Evolutionary conservation across 2,797 vertebrate genomes (phyloP).

Genomic region (Ispidina lecontei): DNA sequence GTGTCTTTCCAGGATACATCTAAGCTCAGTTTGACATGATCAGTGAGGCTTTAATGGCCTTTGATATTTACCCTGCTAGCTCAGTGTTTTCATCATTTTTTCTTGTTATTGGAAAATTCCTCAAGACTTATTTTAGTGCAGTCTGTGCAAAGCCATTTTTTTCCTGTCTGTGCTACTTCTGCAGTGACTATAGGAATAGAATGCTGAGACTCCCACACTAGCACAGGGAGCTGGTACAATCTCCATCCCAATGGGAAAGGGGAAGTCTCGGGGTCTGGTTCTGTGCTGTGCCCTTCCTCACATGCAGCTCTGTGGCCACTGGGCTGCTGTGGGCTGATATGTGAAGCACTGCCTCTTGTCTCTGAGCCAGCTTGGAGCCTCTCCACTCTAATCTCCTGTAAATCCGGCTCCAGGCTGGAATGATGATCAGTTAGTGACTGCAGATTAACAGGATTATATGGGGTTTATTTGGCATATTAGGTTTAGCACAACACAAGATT

Average conservation of each 20-base stretch:
- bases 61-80: neutral
- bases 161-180: neutral
- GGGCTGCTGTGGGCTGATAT: neutral
- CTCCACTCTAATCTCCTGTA: neutral
- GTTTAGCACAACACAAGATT: neutral
- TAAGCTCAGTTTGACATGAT: neutral
- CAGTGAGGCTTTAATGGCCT: rapidly evolving
- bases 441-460: constrained; percentile 6
- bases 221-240: rapidly evolving
- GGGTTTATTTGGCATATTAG: neutral
- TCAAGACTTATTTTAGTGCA: neutral
- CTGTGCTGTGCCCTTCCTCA: neutral
- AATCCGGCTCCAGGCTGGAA: neutral
- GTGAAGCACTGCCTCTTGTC: neutral
- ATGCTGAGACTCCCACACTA: neutral
- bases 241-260: neutral
- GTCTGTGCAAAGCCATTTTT: neutral
- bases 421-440: neutral
- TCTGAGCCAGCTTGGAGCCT: neutral
- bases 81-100: neutral
- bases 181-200: neutral
- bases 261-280: neutral
- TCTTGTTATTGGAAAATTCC: neutral
- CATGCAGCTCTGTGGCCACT: rapidly evolving
- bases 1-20: neutral